Evolutionary conservation across 1,140 invertebrate genomes (phyloP), one percentile per base, ranked within the genome.

Genomic region (Triops cancriformis): DNA sequence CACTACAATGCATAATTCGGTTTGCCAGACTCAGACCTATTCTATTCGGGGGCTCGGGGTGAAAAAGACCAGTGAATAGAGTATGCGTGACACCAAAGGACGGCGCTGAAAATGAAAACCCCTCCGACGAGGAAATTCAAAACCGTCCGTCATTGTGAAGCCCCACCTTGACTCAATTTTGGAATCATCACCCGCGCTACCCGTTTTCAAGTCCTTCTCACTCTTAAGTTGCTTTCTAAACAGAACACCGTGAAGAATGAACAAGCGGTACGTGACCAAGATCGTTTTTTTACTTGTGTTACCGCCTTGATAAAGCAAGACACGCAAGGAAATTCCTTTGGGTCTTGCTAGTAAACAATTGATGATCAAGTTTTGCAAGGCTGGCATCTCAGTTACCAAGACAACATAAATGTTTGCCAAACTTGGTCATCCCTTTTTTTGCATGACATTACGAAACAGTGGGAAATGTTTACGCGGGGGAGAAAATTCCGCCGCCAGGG

Each of bases 91-190:
- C 51, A 64, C n/a, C n/a, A 64, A 64, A 18, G 6, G 3, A 6
- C 18, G 5, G 18, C 10, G 5, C 10, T 9, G 51, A 9, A 18
- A 37, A 64, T 64, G 51, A 64, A 45, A 45, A 45, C 11, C 14
- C 14, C 51, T 7, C 14, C 51, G 9, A 64, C 23, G 51, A 64
- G 51, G 51, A 64, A 64, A 64, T 64, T 23, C 18, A 64, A 64
- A 64, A 64, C 51, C 51, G 51, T 64, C 51, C 23, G 51, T 64
- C 51, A 64, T 23, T 10, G 51, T 23, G 51, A 23, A 64, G 51
- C 51, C 51, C 45, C 51, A 23, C 51, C 51, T 64, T 64, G 45
- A 23, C 45, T 64, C 45, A 64, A 64, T 64, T 64, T 64, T 64
- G 45, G 10, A 64, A 64, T n/a, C 45, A 64, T 23, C 45, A 64